Percentiles rank a stretch among this genome's conserved stretches.
These are phyloP conservation scores for Indri indri DNA, from an alignment of 2,113 vertebrate genomes.

Conservation along the genomic window DNA sequence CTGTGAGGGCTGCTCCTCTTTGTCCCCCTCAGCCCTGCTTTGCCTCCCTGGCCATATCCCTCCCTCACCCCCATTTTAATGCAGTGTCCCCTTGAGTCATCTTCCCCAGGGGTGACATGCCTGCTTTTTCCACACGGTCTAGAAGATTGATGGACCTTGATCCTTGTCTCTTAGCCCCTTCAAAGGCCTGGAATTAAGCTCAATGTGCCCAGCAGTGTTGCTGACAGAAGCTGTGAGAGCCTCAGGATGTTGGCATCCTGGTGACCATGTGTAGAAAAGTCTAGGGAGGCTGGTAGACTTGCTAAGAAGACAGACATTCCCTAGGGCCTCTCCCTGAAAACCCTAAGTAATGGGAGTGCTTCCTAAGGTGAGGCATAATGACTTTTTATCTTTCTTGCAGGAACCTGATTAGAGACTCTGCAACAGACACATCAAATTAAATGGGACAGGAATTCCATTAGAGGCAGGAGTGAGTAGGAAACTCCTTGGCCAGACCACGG, in stretches of 20 bases:
- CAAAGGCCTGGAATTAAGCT: background rate
- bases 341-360: background rate
- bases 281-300: background rate
- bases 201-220: background rate
- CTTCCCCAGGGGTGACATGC: background rate
- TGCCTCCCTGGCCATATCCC: background rate
- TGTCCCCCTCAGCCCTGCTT: background rate
- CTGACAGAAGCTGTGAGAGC: background rate
- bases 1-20: background rate
- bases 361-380: slow-evolving; percentile 51
- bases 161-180: background rate
- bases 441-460: slow-evolving; percentile 37
- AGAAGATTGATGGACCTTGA: background rate
- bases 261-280: background rate
- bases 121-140: background rate
- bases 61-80: background rate
- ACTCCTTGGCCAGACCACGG: background rate
- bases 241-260: background rate
- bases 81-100: background rate
- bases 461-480: background rate
- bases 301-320: slow-evolving; percentile 39
- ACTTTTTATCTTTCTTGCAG: slow-evolving; percentile 56
- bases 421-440: slow-evolving; percentile 32
- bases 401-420: slow-evolving; percentile 63
- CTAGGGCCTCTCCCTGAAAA: slow-evolving; percentile 13